Base-by-base conservation (phyloP, 2,888 invertebrate genomes). In the Drosophila recens region DNA sequence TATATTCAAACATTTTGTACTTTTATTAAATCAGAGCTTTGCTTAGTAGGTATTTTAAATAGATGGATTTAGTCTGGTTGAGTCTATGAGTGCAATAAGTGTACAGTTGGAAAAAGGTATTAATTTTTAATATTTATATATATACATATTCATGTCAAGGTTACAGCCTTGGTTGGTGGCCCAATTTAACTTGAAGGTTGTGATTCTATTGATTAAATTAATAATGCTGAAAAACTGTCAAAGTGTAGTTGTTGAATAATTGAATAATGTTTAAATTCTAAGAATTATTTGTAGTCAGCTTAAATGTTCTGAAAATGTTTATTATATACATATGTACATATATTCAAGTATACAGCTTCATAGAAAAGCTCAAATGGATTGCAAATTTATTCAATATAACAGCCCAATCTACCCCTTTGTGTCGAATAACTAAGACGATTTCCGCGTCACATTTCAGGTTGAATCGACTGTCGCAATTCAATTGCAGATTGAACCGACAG, bases 401-500 rank as follows among this genome's bases (percentile, higher is more conserved):
- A 23, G 10, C 15, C 27, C 11, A 11, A 30, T 30, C 40, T 9
- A 17, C 5, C 27, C 40, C 2, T 9, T 42, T 53, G 27, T 46
- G 30, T 15, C 11, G 15, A 15, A 49, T 33, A 49, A 33, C 9
- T 11, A 1, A 3, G 15, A 57, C 48, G 8, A n/a, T 57, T 57
- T 58, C 48, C 57, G 63, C 36, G 15, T 43, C 43, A 20, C 40
- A 42, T 54, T 53, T 43, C 20, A 23, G 17, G 27, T 23, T 36
- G 33, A 42, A 42, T 42, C 59, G 58, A 20, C 63, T 17, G 20
- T 10, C 20, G 30, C 40, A 20, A 40, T 38, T 52, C 62, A 53
- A 52, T 61, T 52, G 30, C 1, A 61, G 33, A 56, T 52, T 63
- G 38, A 63, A 38, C 34, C 23, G 40, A 57, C 63, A 49, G 45